A percentile compares a stretch with the other conserved stretches of the same genome.
Evolutionary conservation across 2,113 vertebrate genomes (phyloP).

Genomic region (Corynorhinus townsendii): DNA sequence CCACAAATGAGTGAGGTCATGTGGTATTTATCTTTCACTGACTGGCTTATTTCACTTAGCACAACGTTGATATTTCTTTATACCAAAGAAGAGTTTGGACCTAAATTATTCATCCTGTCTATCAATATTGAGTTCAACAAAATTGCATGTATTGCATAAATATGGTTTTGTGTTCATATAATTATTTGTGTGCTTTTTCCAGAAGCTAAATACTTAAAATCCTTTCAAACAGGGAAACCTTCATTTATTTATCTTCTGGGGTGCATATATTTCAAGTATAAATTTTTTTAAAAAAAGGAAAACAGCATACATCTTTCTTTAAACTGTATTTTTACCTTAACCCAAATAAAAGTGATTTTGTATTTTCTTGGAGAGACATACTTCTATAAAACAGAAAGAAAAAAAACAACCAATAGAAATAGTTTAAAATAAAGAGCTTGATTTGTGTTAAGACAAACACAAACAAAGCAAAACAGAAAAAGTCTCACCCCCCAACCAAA

Average conservation of each 20-base stretch:
- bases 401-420: not conserved
- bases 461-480: slow-evolving; percentile 47
- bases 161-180: not conserved
- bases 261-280: not conserved
- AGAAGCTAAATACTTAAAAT: not conserved
- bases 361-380: slow-evolving; percentile 15
- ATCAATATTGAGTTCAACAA: slow-evolving; percentile 5
- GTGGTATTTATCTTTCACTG: no score
- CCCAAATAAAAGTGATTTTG: not conserved
- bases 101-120: not conserved
- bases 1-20: no score
- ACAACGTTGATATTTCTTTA: not conserved
- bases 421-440: slow-evolving; percentile 54
- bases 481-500: slow-evolving; percentile 27
- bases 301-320: not conserved
- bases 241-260: not conserved
- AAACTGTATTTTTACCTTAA: slow-evolving; percentile 20
- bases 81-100: not conserved
- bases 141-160: not conserved
- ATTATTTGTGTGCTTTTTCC: not conserved
- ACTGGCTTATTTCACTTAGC: no score
- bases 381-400: not conserved
- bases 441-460: slow-evolving; percentile 51
- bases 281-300: slow-evolving; percentile 16
- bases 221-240: not conserved